These are phyloP conservation scores for Enteromius anoplus DNA, from an alignment of 2,797 vertebrate species.

Conservation along the genomic window DNA sequence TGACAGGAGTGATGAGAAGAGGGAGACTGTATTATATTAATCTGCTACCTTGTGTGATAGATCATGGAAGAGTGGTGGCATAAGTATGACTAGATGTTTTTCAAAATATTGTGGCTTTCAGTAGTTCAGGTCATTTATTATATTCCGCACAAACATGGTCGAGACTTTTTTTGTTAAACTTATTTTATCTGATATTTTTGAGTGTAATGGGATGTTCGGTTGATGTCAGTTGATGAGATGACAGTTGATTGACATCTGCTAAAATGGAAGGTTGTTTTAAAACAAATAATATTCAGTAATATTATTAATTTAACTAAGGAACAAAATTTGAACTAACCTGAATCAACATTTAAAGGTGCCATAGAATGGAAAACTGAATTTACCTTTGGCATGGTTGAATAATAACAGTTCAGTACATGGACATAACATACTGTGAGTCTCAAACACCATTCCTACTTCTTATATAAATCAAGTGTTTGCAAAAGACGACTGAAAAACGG, in stretches of 20 bases:
- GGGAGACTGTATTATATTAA: conserved; percentile 12
- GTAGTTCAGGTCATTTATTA: background rate
- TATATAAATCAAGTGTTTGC: too few relatives aligned
- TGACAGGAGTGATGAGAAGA: background rate
- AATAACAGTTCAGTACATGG: too few relatives aligned
- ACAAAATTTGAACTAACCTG: background rate
- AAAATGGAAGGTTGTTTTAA: background rate
- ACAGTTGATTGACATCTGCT: background rate
- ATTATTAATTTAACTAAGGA: background rate
- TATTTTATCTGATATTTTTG: background rate
- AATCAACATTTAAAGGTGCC: background rate
- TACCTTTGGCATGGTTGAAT: too few relatives aligned
- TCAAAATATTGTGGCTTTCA: background rate
- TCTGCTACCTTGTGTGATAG: conserved; percentile 11
- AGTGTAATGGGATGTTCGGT: background rate
- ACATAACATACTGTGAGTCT: too few relatives aligned
- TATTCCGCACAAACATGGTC: background rate
- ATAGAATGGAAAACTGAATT: too few relatives aligned
- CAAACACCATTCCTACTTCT: too few relatives aligned
- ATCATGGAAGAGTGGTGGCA: background rate
- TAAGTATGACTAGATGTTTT: background rate
- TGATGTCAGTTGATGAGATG: background rate
- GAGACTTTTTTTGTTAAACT: background rate
- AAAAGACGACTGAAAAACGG: too few relatives aligned
- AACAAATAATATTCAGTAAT: background rate